Percentiles rank a stretch among this genome's conserved stretches.
These are phyloP conservation scores for Folsomia candida DNA, from an alignment of 2,888 invertebrate species.

Conservation along the genomic window DNA sequence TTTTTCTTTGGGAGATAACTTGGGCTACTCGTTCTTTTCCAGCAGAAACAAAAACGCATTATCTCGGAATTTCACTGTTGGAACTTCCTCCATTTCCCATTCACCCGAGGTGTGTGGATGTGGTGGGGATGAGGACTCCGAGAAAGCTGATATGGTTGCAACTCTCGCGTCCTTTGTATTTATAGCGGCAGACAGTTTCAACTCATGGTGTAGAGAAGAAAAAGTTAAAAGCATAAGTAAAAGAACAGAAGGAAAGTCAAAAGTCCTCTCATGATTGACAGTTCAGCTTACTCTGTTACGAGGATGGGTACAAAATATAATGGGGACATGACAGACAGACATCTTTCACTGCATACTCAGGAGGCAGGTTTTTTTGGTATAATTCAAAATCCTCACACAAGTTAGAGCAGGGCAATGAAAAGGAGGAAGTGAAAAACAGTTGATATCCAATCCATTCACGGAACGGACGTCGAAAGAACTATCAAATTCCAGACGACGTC, in stretches of 20 bases:
- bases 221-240: not conserved
- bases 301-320: not conserved
- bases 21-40: not conserved
- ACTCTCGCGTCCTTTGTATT: not conserved
- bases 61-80: constrained; percentile 4
- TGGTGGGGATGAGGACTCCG: not conserved
- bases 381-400: not conserved
- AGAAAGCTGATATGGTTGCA: constrained; percentile 2
- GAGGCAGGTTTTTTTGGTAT: not conserved
- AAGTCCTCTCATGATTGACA: not conserved
- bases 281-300: not conserved
- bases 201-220: not conserved
- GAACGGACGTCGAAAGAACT: not conserved
- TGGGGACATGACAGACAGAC: not conserved
- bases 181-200: not conserved
- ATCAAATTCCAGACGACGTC: not conserved
- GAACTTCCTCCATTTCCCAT: not conserved
- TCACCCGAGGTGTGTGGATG: not conserved
- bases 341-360: not conserved
- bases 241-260: not conserved
- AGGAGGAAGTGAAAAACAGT: not conserved
- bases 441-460: not conserved
- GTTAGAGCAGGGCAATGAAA: not conserved
- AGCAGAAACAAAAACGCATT: constrained; percentile 6
- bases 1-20: not conserved